Base-by-base conservation (phyloP, 1,140 invertebrate genomes). In the Bombus picipes region DNA sequence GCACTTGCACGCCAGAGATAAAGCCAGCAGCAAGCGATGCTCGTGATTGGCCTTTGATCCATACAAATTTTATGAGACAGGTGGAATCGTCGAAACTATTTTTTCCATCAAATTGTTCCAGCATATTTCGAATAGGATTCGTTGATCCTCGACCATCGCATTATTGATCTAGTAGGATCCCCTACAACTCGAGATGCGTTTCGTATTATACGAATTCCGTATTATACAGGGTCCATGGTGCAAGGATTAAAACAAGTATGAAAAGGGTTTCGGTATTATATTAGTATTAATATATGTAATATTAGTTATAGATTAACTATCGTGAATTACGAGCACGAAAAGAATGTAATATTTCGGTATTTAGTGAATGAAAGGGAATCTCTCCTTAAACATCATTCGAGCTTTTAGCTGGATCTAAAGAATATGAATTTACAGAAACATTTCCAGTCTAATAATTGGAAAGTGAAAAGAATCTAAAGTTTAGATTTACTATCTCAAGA, bases 1-100 rank as follows among this genome's bases (percentile, higher is more conserved):
- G 32, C 68, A 80, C 83, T 41, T 79, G 83, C 39, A 71, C 39
- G 25, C 53, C 83, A 32, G 25, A 62, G 66, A 79, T 84, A 84
- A 84, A 80, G 18, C 83, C 39, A 28, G 18, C 10, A 72, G 6
- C 12, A 22, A 39, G 9, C 43, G 6, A 39, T 53, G 43, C 15
- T 15, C 4, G 15, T 34, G 66, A 84, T 80, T 72, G 83, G 83
- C 34, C 25, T 70, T 78, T 72, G 83, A 80, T 72, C 39, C n/a
- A 25, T 37, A 34, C 1, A 76, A 84, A 43, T 72, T 39, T 84
- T 78, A 25, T 28, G 32, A 65, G 18, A 66, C 32, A 13, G 57
- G n/a, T 22, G 12, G 25, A 59, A 43, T 28, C 32, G 47, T 22
- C 28, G 25, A 15, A 62, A 18, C 12, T 22, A 41, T 71, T 53